Base-by-base conservation (phyloP, 2,888 invertebrate genomes). In the Caenorhabditis doughertyi region DNA sequence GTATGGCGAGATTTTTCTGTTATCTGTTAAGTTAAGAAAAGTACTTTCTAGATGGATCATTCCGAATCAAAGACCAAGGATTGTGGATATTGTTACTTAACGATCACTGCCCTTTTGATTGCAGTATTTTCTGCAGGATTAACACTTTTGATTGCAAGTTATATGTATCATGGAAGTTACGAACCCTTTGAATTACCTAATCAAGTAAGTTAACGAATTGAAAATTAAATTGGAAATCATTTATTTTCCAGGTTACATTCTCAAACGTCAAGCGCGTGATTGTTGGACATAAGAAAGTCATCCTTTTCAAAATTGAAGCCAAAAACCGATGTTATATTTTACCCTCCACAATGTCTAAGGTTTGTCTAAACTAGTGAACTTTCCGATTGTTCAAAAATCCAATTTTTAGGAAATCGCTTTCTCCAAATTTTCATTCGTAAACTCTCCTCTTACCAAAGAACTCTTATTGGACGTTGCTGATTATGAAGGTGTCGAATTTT, bases 161-260 rank as follows among this genome's bases (percentile, higher is more conserved):
- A 82, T 39, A 85, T 85, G 85, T 85, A 85, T 47, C 81, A 83
- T 1, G 85, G 84, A 51, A 77, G 73, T 49, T 73, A 82, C 32
- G 72, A 82, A 18, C 62, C 64, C 18, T 42, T 77, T 11, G 71
- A 70, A 42, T 27, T 76, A 25, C 79, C 83, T 4, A 53, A 21
- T 39, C 71, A 74, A 64, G 83, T 83, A 62, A 77, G 32, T 42
- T 42, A 53, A 53, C 51, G 25, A 2, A 18, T 53, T 53, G 8
- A 25, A 18, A 32, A 4, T 42, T 1, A 53, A 23, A 39, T 25
- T 47, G 3, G 5, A n/a, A 56, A 44, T 18, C 32, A 27, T 68
- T 16, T 18, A n/a, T n/a, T n/a, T 70, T 58, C 21, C 62, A 81
- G 81, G 64, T 81, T 2, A 81, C 64, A 11, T 25, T 65, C 16